Evolutionary conservation across 2,888 invertebrate genomes (phyloP), one percentile per base, ranked within the genome.

Genomic region (Diaprepes abbreviatus): DNA sequence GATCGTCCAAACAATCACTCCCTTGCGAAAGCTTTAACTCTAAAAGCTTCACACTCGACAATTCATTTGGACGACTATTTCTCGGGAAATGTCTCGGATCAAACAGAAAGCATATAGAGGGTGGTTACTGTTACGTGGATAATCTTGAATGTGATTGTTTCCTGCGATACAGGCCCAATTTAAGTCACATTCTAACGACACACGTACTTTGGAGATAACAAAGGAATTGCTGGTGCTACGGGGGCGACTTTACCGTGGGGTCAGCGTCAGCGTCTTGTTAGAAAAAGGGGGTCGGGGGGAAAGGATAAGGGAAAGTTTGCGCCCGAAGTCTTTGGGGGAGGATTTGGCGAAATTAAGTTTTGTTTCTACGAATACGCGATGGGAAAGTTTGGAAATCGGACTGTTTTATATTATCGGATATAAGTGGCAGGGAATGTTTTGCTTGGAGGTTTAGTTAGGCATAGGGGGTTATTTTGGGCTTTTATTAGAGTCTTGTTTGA

Each of bases 91-190:
- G 82, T 82, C 82, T 81, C 81, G 81, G 84, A 84, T 84, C 84
- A 84, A 84, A 84, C 83, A 83, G 83, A 83, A 84, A 84, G 83
- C 84, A 84, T 83, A 83, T 84, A 84, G 83, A 82, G 82, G 83
- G 83, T 83, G 83, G 83, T 83, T 83, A 81, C 81, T 81, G 80
- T 80, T 80, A 80, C 80, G 76, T 78, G 73, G 70, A 45, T 31
- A 71, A 68, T 38, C 74, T 67, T 77, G 82, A 80, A 76, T 76
- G 81, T 80, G 79, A 77, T 40, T 38, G 43, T 33, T 31, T 67
- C 21, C 14, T 12, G 14, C 16, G 48, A 35, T 28, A 7, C 43
- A 31, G 14, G 12, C 50, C 6, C 10, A 16, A 43, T 21, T 40
- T 19, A 36, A 54, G 50, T 75, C 77, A 78, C 80, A 79, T 73